Conservation (phyloP, 2,797 vertebrate genomes). For the Natrix natrix region DNA sequence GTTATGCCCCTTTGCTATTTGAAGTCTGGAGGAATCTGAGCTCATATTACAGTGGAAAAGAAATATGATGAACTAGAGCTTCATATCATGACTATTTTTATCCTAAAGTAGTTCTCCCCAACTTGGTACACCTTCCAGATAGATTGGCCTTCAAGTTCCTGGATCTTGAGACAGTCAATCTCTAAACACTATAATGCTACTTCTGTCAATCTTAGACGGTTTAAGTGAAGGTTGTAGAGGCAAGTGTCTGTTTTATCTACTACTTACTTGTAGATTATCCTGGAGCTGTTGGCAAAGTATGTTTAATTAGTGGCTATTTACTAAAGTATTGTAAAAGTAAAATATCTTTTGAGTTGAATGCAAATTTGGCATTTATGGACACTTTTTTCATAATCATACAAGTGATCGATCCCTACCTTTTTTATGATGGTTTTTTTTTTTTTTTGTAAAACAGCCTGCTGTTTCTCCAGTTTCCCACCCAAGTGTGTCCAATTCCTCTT, state of each 20-base stretch:
- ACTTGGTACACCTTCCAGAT: background rate
- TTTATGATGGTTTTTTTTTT: background rate
- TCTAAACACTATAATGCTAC: background rate
- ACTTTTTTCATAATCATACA: background rate
- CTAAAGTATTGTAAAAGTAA: background rate
- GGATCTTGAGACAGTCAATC: background rate
- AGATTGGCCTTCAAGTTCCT: background rate
- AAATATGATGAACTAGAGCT: background rate
- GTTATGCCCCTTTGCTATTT: background rate
- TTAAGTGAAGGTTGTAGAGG: background rate
- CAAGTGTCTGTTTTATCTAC: background rate
- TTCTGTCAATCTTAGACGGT: background rate
- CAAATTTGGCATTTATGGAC: background rate
- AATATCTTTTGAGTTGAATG: background rate
- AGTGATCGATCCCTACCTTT: background rate
- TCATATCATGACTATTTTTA: background rate
- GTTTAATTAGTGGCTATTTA: background rate
- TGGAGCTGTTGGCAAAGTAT: background rate
- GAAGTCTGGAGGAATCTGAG: background rate
- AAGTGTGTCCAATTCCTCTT: background rate
- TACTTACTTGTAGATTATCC: background rate
- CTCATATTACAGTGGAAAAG: background rate
- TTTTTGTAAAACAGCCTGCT: background rate
- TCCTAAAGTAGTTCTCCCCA: background rate
- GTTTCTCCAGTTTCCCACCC: background rate